Evolutionary conservation across 1,140 invertebrate genomes (phyloP), one percentile per base, ranked within the genome.

Genomic region (Ceratosolen fusciceps): DNA sequence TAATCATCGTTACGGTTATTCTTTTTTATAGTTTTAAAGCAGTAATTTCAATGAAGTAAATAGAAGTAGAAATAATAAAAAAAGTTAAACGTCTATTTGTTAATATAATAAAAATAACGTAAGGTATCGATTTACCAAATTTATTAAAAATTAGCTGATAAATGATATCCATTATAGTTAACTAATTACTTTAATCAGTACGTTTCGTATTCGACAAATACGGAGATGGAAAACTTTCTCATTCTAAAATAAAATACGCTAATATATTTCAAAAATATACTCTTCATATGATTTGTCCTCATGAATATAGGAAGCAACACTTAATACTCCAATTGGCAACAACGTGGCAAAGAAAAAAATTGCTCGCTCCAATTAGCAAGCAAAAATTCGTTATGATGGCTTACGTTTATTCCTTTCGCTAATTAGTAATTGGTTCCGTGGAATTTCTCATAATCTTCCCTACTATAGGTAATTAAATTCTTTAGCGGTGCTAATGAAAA

Each of bases 241-340:
- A 72, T 73, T 79, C 56, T 29, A 72, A 79, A 74, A 73, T 74
- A 19, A 37, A 58, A 43, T 47, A 62, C 62, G 34, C 26, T 71
- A 29, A 70, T 43, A 12, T 29, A 26, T 37, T 71, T 72, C 52
- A 56, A n/a, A 71, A 31, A 34, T 54, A 37, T 21, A 14, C 52
- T 31, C 52, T 31, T 73, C 26, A 37, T 52, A 8, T 56, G n/a
- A 70, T 24, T 19, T 52, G 75, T 58, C 67, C 54, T 76, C 79
- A 81, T 82, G 82, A 82, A 83, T 80, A 74, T 72, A 31, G 56
- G 52, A 65, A 74, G n/a, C n/a, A 79, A 68, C 65, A 81, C 80
- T 80, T 79, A 80, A 84, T 83, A 84, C 83, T 76, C 81, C 80
- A 84, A 77, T 82, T 83, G 71, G 77, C 77, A 67, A 75, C 70